Evolutionary conservation across 2,888 invertebrate genomes (phyloP).

Genomic region (Idaea aversata): DNA sequence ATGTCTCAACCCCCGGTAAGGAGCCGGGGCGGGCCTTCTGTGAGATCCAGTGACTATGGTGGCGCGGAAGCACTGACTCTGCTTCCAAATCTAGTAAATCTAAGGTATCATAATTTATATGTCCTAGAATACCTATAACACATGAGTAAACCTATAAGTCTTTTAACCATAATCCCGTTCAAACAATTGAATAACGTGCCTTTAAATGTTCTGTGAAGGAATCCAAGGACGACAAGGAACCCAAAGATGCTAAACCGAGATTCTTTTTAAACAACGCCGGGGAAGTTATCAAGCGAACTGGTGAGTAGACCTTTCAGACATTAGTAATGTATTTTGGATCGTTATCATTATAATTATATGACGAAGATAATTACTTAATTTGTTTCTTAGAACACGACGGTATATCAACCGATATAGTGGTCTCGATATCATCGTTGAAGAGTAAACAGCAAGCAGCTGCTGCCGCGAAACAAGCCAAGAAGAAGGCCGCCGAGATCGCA

Average conservation of each 20-base stretch:
- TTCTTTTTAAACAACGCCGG: constrained; percentile 77
- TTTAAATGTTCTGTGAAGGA: constrained; percentile 46
- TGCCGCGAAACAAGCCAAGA: constrained; percentile 73
- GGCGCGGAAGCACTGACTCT: constrained; percentile 78
- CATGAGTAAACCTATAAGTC: background rate
- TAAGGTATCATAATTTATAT: constrained; percentile 47
- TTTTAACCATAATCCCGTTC: background rate
- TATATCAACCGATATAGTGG: constrained; percentile 61
- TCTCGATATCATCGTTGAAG: constrained; percentile 70
- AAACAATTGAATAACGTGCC: too few species aligned
- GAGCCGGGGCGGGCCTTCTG: constrained; percentile 78
- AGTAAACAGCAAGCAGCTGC: constrained; percentile 72
- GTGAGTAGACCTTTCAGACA: constrained; percentile 28
- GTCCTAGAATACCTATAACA: background rate
- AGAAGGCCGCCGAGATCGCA: constrained; percentile 65
- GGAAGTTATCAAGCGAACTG: constrained; percentile 73
- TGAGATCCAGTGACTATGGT: constrained; percentile 82
- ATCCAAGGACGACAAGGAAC: constrained; percentile 45
- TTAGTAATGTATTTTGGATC: background rate
- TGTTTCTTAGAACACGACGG: constrained; percentile 59
- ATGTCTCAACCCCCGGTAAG: constrained; percentile 66
- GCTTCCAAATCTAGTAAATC: constrained; percentile 78
- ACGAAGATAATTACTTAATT: constrained; percentile 4
- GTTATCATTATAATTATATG: background rate
- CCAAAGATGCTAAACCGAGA: constrained; percentile 71